A percentile compares a stretch with the other conserved stretches of the same genome.
Evolutionary conservation across 2,797 vertebrate genomes (phyloP).

Genomic region (Pampus argenteus): DNA sequence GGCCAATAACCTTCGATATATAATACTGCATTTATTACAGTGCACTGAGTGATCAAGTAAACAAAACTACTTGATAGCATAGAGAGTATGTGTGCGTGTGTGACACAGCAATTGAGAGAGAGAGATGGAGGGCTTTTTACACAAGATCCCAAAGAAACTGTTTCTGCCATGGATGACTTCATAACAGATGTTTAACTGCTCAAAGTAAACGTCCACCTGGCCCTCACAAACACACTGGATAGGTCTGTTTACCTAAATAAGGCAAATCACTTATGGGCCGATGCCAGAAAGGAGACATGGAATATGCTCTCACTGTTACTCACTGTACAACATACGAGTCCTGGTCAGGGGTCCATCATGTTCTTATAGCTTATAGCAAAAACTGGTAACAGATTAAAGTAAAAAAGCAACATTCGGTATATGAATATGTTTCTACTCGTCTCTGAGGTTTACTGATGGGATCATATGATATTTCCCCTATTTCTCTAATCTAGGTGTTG

Average conservation of each 20-base stretch:
- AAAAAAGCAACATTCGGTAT: not conserved
- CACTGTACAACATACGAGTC: not conserved
- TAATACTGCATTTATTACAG: constrained; percentile 44
- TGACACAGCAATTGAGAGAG: not conserved
- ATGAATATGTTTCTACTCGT: not conserved
- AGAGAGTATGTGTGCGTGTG: constrained; percentile 7
- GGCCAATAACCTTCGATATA: constrained; percentile 50
- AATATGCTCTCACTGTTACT: constrained; percentile 1
- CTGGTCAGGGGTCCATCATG: constrained; percentile 1
- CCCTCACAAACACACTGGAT: constrained; percentile 41
- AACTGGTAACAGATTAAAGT: not conserved
- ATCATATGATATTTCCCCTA: too few relatives aligned
- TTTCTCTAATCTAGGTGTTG: too few relatives aligned
- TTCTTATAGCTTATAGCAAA: constrained; percentile 8
- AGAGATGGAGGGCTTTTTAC: constrained; percentile 27
- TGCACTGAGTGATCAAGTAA: constrained; percentile 49
- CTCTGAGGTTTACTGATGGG: too few relatives aligned
- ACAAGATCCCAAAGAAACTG: constrained; percentile 46
- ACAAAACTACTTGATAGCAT: constrained; percentile 46
- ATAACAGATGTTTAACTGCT: constrained; percentile 66
- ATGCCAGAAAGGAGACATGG: constrained; percentile 26
- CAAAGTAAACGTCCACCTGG: constrained; percentile 51
- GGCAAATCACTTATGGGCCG: constrained; percentile 48
- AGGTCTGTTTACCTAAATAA: constrained; percentile 56
- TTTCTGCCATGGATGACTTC: constrained; percentile 66